Percentiles rank a stretch among this genome's conserved stretches.
Evolutionary conservation across 2,797 vertebrate genomes (phyloP).

Genomic region (Siniperca obscura): DNA sequence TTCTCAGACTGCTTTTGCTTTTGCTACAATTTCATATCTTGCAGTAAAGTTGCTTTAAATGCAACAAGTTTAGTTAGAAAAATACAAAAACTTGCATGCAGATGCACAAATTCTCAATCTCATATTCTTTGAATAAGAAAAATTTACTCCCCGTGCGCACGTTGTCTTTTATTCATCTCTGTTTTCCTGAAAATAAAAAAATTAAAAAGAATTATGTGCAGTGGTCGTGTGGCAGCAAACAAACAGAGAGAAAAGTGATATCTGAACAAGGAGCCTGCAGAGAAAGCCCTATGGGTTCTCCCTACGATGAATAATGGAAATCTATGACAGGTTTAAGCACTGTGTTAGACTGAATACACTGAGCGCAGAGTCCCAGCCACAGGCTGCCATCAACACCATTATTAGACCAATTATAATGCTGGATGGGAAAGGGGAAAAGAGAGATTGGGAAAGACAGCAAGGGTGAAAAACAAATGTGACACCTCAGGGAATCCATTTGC

Average conservation of each 20-base stretch:
- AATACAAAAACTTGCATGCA: background rate
- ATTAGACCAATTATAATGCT: conserved; percentile 68
- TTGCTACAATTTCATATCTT: background rate
- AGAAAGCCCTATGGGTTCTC: conserved; percentile 33
- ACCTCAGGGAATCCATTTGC: conserved; percentile 47
- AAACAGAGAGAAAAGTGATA: conserved; percentile 29
- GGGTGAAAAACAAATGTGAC: conserved; percentile 47
- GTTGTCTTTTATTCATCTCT: background rate
- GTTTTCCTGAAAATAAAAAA: background rate
- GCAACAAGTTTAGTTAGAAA: background rate
- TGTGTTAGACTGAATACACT: conserved; percentile 31
- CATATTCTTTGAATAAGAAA: background rate
- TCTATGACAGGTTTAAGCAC: conserved; percentile 46
- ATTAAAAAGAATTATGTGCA: background rate
- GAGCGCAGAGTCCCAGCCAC: conserved; percentile 30
- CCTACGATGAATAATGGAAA: conserved; percentile 52
- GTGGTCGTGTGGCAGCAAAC: background rate
- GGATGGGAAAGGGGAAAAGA: conserved; percentile 22
- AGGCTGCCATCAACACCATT: conserved; percentile 42
- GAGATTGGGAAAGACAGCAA: conserved; percentile 36
- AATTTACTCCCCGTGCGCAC: background rate
- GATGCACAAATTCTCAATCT: conserved; percentile 15
- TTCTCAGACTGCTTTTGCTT: background rate
- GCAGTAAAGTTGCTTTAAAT: background rate
- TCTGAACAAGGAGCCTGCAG: conserved; percentile 15